Evolutionary conservation across 2,888 invertebrate genomes (phyloP), one percentile per base, ranked within the genome.

Genomic region (Osmoderma eremita): DNA sequence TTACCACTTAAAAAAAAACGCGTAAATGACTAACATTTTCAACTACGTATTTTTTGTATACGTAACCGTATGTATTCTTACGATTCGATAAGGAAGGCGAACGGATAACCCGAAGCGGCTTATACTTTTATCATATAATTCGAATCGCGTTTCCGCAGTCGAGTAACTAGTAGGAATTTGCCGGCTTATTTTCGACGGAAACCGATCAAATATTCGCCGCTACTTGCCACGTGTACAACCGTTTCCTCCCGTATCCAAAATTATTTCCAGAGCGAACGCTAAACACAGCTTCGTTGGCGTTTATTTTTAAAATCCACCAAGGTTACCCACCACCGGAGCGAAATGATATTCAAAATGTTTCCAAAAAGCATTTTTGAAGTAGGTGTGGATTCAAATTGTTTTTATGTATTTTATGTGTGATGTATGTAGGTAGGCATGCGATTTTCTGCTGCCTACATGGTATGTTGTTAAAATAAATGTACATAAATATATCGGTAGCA

Each of bases 301-400:
- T 61, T 61, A 61, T 61, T 61, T 61, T 61, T 61, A 61, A 61
- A 61, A 61, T 24, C 20, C 17, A 45, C 45, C 17, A 61, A 61
- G 58, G 58, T 61, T 61, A 30, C 41, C n/a, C n/a, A 20, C 41
- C 18, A 13, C 39, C 54, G n/a, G 20, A 3, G 48, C 58, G 24
- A 36, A 61, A 61, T 45, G 6, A 22, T 58, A 42, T 58, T 8
- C 22, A 39, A 56, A 41, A 41, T 56, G 56, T 45, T 17, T 4
- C 15, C 5, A 30, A 30, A 6, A 39, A 18, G n/a, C 39, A 17
- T 39, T 24, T 30, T 45, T 3, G n/a, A 30, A 15, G 3, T 42
- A 42, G 30, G 30, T 56, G 20, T 56, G n/a, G n/a, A n/a, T 56
- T 13, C n/a, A 56, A 18, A 6, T 22, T 56, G 18, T 56, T 56